Base-by-base conservation (phyloP, 2,113 vertebrate genomes). In the Epinephelus lanceolatus region DNA sequence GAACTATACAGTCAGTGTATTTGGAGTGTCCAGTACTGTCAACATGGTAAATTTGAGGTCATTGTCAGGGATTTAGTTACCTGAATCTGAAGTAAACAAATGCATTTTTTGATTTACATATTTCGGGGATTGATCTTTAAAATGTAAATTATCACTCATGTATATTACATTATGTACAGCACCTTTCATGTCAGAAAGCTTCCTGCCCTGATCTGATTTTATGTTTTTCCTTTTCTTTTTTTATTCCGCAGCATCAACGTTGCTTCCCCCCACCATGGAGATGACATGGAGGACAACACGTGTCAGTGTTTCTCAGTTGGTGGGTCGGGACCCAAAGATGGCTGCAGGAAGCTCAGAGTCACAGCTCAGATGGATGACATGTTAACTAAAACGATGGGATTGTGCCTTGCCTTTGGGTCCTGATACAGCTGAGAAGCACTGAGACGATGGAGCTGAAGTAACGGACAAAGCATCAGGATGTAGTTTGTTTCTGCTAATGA, bases 241-340 rank as follows among this genome's bases (percentile, higher is more conserved):
- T 3, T 1, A 0, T 14, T 11, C 37, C 4, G 1, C 70, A 89
- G 91, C 37, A n/a, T 9, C 15, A 10, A 6, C 17, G 19, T 73
- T 19, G 25, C 74, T 51, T 7, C 27, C 25, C 57, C 66, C 65
- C 63, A 5, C 79, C 1, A n/a, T 13, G 74, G 76, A 76, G 69
- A 65, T 10, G n/a, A 61, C 55, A 9, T 3, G 23, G 51, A 83
- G 61, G 65, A 85, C 3, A n/a, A 25, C 1, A 56, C 1, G 11
- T 0, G 21, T 83, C 76, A 71, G 69, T 82, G 82, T 82, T 91
- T 87, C 86, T 89, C 83, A 90, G 80, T 79, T 51, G 73, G 37
- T 1, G 57, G 76, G 5, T 80, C 27, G 23, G 75, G 86, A 87
- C 84, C 85, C 70, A 59, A 61, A 80, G 71, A 27, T 10, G 70